These are phyloP conservation scores for Choreutis nemorana DNA, from an alignment of 2,888 invertebrate genomes.

Conservation along the genomic window DNA sequence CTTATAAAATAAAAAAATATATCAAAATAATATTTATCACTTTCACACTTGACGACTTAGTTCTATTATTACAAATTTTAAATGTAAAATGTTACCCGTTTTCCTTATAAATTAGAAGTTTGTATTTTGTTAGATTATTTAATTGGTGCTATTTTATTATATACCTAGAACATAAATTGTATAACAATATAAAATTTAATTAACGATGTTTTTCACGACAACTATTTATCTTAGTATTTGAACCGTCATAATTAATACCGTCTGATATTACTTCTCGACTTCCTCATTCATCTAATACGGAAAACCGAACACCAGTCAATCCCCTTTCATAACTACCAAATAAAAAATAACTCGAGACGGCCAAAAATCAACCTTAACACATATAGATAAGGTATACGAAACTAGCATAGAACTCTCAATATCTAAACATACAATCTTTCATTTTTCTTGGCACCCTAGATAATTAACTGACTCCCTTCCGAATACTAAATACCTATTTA, in stretches of 20 bases:
- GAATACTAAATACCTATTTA: slow-evolving; percentile 66
- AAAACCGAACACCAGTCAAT: slow-evolving; percentile 25
- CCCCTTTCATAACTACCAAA: slow-evolving; percentile 9
- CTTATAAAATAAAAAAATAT: too few relatives aligned
- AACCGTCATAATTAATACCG: slow-evolving; percentile 19
- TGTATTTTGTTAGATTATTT: too few relatives aligned
- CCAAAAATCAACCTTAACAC: slow-evolving; percentile 13
- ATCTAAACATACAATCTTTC: slow-evolving; percentile 18
- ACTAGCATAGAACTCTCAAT: too few relatives aligned
- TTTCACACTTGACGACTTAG: too few relatives aligned
- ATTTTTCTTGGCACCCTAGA: slow-evolving; percentile 57
- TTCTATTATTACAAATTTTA: too few relatives aligned
- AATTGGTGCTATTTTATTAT: too few relatives aligned
- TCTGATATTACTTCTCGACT: slow-evolving; percentile 19
- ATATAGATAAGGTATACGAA: neutral
- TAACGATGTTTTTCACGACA: too few relatives aligned
- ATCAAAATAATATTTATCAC: too few relatives aligned
- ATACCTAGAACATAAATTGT: too few relatives aligned
- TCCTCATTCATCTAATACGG: slow-evolving; percentile 32
- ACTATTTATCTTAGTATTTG: neutral
- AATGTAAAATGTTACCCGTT: too few relatives aligned
- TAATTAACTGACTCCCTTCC: slow-evolving; percentile 59
- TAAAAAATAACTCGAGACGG: slow-evolving; percentile 1
- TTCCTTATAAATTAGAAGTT: too few relatives aligned
- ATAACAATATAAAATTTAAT: neutral